These are phyloP conservation scores for Emberiza fucata DNA, from an alignment of 2,113 vertebrate genomes.

Conservation along the genomic window DNA sequence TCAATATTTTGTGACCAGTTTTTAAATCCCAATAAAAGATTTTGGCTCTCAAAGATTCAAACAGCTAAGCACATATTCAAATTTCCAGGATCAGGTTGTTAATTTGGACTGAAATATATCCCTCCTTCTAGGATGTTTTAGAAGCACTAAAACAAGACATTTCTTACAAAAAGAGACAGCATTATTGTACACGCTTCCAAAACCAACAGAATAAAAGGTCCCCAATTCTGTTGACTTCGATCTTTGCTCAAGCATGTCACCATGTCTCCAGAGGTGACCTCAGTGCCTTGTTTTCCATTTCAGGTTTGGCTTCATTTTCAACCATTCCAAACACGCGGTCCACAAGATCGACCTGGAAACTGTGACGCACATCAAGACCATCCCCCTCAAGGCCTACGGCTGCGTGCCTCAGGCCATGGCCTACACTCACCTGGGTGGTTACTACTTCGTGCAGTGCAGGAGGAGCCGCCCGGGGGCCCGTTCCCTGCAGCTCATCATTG, in stretches of 20 bases:
- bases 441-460: slow-evolving; percentile 86
- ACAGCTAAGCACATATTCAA: neutral
- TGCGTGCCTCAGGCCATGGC: slow-evolving; percentile 87
- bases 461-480: neutral
- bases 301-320: slow-evolving; percentile 94
- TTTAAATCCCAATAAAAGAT: neutral
- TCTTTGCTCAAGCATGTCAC: neutral
- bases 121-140: neutral
- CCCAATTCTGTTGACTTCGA: neutral
- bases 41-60: neutral
- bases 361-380: slow-evolving; percentile 84
- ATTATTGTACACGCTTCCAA: rapidly evolving
- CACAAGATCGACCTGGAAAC: slow-evolving; percentile 97
- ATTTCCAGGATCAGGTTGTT: neutral
- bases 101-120: neutral
- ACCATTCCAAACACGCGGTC: slow-evolving; percentile 75
- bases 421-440: slow-evolving; percentile 90
- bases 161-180: neutral
- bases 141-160: neutral
- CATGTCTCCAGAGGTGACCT: neutral
- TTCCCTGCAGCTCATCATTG: slow-evolving; percentile 78
- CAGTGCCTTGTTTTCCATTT: neutral
- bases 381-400: slow-evolving; percentile 78
- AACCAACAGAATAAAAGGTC: neutral
- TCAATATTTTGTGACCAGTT: too few relatives aligned